These are phyloP conservation scores for Lepisosteus oculatus DNA, from an alignment of 2,113 vertebrate genomes.

Conservation along the genomic window DNA sequence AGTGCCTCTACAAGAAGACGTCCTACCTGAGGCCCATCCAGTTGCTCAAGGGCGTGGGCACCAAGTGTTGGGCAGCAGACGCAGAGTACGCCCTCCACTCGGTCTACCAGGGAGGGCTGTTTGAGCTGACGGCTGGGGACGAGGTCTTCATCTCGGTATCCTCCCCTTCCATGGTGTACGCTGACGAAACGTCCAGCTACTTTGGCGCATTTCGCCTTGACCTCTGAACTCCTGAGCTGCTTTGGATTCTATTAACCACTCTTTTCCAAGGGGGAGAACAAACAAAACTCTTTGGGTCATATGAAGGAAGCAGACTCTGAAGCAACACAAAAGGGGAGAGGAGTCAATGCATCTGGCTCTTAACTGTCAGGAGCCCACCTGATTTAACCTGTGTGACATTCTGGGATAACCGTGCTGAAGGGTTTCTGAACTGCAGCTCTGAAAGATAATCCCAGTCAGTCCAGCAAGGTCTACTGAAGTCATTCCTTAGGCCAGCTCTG, in stretches of 20 bases:
- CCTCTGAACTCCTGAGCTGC: slow-evolving; percentile 49
- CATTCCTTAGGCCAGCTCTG: too few relatives aligned
- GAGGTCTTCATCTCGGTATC: slow-evolving; percentile 85
- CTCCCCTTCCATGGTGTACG: slow-evolving; percentile 69
- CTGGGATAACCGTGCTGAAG: too few relatives aligned
- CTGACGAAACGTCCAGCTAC: slow-evolving; percentile 72
- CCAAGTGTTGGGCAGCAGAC: slow-evolving; percentile 80
- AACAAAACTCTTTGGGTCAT: too few relatives aligned
- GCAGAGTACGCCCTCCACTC: slow-evolving; percentile 81
- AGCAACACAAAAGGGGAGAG: background rate
- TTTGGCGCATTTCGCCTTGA: slow-evolving; percentile 81
- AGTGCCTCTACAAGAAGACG: slow-evolving; percentile 81
- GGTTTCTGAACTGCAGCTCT: too few relatives aligned
- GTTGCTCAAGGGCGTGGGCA: slow-evolving; percentile 81
- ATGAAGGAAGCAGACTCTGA: background rate
- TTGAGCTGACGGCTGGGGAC: slow-evolving; percentile 74
- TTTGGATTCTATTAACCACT: too few relatives aligned
- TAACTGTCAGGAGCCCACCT: too few relatives aligned
- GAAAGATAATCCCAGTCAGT: too few relatives aligned
- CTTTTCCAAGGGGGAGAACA: too few relatives aligned
- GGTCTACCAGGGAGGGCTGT: slow-evolving; percentile 82
- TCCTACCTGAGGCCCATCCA: slow-evolving; percentile 73
- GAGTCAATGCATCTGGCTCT: background rate
- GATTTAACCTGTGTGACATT: too few relatives aligned
- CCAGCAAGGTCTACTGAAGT: too few relatives aligned